Evolutionary conservation across 2,113 vertebrate genomes (phyloP), one percentile per base, ranked within the genome.

Genomic region (Seriola aureovittata): DNA sequence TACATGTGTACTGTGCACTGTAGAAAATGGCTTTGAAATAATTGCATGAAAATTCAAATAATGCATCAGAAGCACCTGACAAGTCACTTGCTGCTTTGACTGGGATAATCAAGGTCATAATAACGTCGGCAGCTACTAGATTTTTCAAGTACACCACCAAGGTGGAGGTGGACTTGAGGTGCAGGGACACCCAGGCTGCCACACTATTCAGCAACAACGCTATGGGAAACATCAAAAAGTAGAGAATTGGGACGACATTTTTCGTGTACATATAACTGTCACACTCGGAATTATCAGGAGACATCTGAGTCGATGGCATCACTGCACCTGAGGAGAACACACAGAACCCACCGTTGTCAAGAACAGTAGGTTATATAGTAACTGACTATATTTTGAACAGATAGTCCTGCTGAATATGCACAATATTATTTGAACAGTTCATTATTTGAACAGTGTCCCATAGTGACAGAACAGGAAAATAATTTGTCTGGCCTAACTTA

Each of bases 71-170:
- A 0, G n/a, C 91, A 0, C 88, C 82, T 0, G 71, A 88, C 0
- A 97, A 0, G 25, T 96, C 91, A 0, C 91, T 89, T 14, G 94
- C 87, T 40, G 95, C 95, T 75, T 94, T 96, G 34, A 96, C 80
- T 0, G 96, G 96, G 1, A 96, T 85, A 58, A 62, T 94, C 34
- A 97, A 54, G 0, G 96, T 96, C 95, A 97, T 95, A 4, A 97
- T 32, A 2, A 94, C 5, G 50, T 98, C 97, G 0, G 96, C 96
- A 60, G 92, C 91, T 0, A 97, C 12, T 0, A 95, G 96, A 5
- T 96, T 96, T 87, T 97, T 97, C 85, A 97, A 92, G 79, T 97
- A 97, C 63, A 97, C 63, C 0, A 96, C 89, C 80, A 98, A 97
- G 4, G 96, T 96, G 0, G 95, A 95, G 2, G 90, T 95, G 77